These are phyloP conservation scores for Hoplostethus atlanticus DNA, from an alignment of 2,797 vertebrate genomes.

Conservation along the genomic window DNA sequence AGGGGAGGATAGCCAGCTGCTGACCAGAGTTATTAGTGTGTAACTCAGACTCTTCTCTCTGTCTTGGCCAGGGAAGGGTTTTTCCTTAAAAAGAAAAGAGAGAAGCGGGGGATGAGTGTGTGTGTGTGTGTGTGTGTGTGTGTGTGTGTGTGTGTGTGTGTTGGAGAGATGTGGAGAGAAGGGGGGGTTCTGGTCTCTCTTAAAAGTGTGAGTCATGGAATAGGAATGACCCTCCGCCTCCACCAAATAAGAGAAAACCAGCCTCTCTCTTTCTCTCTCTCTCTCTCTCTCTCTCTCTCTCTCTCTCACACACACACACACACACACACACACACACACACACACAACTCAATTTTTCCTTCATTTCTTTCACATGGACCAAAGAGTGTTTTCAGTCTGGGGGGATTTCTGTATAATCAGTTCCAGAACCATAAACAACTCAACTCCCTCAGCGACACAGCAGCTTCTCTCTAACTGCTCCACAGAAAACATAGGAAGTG, in stretches of 20 bases:
- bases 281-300: background rate
- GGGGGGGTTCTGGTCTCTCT: conserved; percentile 71
- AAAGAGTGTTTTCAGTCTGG: conserved; percentile 54
- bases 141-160: conserved; percentile 21
- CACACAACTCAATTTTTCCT: conserved; percentile 11
- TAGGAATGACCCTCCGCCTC: conserved; percentile 72
- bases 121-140: conserved; percentile 7
- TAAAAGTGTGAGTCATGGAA: conserved; percentile 79
- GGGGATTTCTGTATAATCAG: conserved; percentile 63
- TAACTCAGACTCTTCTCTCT: conserved; percentile 46
- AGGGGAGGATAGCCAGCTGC: conserved; percentile 53
- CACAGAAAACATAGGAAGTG: conserved; percentile 6
- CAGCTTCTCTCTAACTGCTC: conserved; percentile 23
- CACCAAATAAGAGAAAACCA: conserved; percentile 65
- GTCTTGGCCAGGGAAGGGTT: conserved; percentile 59
- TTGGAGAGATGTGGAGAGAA: conserved; percentile 45
- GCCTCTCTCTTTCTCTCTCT: conserved; percentile 30
- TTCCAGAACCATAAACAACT: conserved; percentile 63
- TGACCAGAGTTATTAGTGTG: conserved; percentile 65
- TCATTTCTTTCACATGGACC: conserved; percentile 66
- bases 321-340: conserved; percentile 15
- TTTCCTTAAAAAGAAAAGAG: conserved; percentile 82
- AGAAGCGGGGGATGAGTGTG: conserved; percentile 18
- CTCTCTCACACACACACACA: conserved; percentile 22
- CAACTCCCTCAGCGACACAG: conserved; percentile 1